These are phyloP conservation scores for Drosophila asahinai DNA, from an alignment of 1,140 invertebrate species.

Conservation along the genomic window DNA sequence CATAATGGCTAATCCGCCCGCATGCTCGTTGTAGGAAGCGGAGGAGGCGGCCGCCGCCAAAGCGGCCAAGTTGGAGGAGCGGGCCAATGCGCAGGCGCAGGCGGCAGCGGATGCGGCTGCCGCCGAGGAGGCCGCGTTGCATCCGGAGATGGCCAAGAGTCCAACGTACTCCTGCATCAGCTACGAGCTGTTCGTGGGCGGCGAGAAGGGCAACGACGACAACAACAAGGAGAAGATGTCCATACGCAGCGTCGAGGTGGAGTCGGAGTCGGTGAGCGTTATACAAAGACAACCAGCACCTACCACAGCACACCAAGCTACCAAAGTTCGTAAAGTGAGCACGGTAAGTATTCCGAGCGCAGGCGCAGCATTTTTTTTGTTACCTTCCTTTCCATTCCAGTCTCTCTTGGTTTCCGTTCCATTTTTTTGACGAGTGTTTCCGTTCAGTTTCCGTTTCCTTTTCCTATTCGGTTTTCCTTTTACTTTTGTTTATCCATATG, in stretches of 20 bases:
- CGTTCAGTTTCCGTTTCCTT: conserved; percentile 11
- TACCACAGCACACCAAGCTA: conserved; percentile 86
- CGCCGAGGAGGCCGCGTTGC: conserved; percentile 88
- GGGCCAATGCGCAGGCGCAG: conserved; percentile 88
- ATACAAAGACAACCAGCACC: conserved; percentile 89
- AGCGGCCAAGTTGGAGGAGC: conserved; percentile 90
- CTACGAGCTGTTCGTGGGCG: conserved; percentile 95
- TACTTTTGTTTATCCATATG: conserved; percentile 11
- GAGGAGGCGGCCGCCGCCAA: conserved; percentile 92
- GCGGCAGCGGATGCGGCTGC: conserved; percentile 88
- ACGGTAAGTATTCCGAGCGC: conserved; percentile 90
- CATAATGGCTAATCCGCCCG: conserved; percentile 18
- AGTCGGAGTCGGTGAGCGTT: conserved; percentile 95
- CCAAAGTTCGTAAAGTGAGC: conserved; percentile 94
- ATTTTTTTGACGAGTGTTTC: conserved; percentile 29
- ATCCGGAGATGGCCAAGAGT: conserved; percentile 90
- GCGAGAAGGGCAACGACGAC: conserved; percentile 94
- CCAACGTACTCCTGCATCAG: conserved; percentile 95
- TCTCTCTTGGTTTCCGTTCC: conserved; percentile 39
- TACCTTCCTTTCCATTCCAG: conserved; percentile 51
- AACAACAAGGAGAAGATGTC: conserved; percentile 96
- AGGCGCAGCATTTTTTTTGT: conserved; percentile 70
- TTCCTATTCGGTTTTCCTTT: conserved; percentile 10
- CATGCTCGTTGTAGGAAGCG: conserved; percentile 88
- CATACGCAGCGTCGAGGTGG: conserved; percentile 93